Base-by-base conservation (phyloP, 1,140 invertebrate species). In the Pseudomyrmex concolor region DNA sequence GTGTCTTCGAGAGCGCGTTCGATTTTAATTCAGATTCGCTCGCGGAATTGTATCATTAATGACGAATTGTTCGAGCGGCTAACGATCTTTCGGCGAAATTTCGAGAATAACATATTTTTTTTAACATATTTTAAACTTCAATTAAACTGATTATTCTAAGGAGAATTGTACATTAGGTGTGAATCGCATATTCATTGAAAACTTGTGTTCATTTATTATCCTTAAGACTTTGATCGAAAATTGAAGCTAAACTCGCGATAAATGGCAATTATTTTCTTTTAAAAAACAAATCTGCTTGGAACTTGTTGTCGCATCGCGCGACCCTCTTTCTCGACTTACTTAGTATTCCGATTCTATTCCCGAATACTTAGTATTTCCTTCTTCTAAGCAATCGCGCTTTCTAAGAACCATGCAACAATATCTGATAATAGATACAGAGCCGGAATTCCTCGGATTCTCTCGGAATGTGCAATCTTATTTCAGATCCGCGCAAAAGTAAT, bases 11-110 rank as follows among this genome's bases (percentile, higher is more conserved):
- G 34, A 34, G 34, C 43, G 51, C 51, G 55, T 77, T 51, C 43
- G 74, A 78, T 78, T 78, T 78, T 77, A 67, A 67, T 67, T 57
- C 64, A 57, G 48, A 34, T 50, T 71, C 22, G 2, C 19, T 59
- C 19, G 15, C 22, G 13, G n/a, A 78, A 70, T 68, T 57, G 51
- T 57, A 48, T 70, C 76, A 59, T 80, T 80, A 60, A 80, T 48
- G 66, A 80, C 12, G 43, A 71, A 80, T 80, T 80, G 76, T 80
- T n/a, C 7, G 34, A 51, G 15, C 17, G 34, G 15, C 54, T 68
- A 57, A 48, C 19, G 43, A 78, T 78, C 64, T 62, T 22, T 51
- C 76, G 7, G 34, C 19, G 19, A 1, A 59, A 68, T 78, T 57
- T 59, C 25, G 48, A 34, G 34, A 34, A 34, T 7, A 70, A 48